Percentiles rank a stretch among this genome's conserved stretches.
phyloP scores from a whole-genome alignment of 53 echinoderm and acorn worm genomes.

The Holothuria leucospilota region DNA sequence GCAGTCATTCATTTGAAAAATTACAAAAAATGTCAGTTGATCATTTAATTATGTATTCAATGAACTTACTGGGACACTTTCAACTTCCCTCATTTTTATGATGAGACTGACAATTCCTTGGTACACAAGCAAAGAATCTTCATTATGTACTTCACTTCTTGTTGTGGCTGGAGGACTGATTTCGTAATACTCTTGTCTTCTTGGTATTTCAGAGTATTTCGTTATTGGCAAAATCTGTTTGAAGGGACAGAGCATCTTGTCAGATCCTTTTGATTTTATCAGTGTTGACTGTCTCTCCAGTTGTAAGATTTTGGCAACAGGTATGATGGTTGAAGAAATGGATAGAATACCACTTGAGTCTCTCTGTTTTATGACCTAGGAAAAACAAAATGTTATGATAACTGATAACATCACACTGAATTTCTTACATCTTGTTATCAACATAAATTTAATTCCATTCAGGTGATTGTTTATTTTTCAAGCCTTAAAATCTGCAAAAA shows the following conservation, averaged over 20 bases:
- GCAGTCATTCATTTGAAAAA: no score
- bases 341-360: background rate
- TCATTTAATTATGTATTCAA: background rate
- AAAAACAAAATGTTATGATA: no score
- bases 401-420: no score
- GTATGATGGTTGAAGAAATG: conserved; percentile 12
- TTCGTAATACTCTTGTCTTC: conserved; percentile 16
- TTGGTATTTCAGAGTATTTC: background rate
- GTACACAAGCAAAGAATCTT: conserved; percentile 14
- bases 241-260: conserved; percentile 10
- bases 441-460: no score
- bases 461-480: no score
- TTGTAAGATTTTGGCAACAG: background rate
- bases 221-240: background rate
- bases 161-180: conserved; percentile 6
- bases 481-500: no score
- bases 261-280: background rate
- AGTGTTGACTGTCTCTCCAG: conserved; percentile 6
- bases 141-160: background rate
- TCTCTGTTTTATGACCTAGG: no score
- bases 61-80: background rate
- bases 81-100: background rate
- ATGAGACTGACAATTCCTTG: conserved; percentile 22
- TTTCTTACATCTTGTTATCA: no score
- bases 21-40: no score